phyloP scores from a whole-genome alignment of 2,113 vertebrate genomes.

The Bubo bubo region DNA sequence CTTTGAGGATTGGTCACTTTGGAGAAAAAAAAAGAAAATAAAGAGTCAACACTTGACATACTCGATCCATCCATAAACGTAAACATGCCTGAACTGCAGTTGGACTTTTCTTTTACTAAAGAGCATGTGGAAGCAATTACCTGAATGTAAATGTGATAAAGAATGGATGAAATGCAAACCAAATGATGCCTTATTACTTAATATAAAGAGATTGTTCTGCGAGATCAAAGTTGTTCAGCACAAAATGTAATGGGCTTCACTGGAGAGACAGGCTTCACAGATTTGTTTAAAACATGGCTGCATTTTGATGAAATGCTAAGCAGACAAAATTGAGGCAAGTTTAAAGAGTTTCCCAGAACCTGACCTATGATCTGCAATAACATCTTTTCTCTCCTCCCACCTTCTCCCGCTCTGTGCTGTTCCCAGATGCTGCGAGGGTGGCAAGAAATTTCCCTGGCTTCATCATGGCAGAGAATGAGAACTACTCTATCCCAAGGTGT shows the following conservation, averaged over 20 bases:
- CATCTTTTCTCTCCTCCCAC: neutral
- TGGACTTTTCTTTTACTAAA: constrained; percentile 49
- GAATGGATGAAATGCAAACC: constrained; percentile 63
- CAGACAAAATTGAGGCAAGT: neutral
- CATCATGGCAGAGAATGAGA: accelerated
- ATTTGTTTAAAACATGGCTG: constrained; percentile 1
- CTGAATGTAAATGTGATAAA: constrained; percentile 68
- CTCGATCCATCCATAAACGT: constrained; percentile 33
- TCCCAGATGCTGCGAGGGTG: neutral
- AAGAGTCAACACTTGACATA: neutral
- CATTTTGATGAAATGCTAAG: constrained; percentile 54
- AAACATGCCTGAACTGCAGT: constrained; percentile 34
- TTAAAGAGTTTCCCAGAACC: constrained; percentile 21
- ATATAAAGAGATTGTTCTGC: constrained; percentile 46
- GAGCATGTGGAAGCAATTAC: constrained; percentile 68
- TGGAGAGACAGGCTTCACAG: neutral
- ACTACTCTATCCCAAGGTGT: accelerated
- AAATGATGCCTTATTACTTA: constrained; percentile 70
- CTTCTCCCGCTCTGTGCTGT: neutral
- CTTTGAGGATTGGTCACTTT: neutral
- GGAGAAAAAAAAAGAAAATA: neutral
- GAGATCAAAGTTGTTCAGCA: constrained; percentile 59
- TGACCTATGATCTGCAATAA: neutral
- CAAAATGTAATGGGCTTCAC: constrained; percentile 14
- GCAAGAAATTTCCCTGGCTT: neutral